These are phyloP conservation scores for Turritopsis rubra DNA, from an alignment of 30 jellyfish, hydroid and myxozoan genomes.

Conservation along the genomic window DNA sequence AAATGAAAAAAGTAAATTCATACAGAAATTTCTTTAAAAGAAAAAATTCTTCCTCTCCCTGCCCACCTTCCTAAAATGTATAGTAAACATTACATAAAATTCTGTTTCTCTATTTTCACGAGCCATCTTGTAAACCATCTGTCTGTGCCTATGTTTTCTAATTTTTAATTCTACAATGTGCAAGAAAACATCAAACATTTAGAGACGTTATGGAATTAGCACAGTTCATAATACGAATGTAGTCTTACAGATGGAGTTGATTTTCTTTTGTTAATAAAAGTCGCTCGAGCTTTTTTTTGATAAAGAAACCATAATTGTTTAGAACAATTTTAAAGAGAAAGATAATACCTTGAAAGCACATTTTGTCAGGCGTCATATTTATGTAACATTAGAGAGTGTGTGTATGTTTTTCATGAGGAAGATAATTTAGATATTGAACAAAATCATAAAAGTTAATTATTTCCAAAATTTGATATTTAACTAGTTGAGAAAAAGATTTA, in stretches of 20 bases:
- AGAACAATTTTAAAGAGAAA: neutral
- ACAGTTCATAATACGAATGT: too few species aligned
- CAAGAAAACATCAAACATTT: neutral
- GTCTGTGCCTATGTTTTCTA: neutral
- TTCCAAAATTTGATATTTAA: too few species aligned
- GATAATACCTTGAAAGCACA: neutral
- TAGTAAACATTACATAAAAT: too few species aligned
- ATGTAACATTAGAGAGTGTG: neutral
- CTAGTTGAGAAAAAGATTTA: neutral
- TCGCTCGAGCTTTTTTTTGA: neutral
- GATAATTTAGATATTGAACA: neutral
- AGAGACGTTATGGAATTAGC: neutral
- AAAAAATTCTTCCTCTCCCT: neutral
- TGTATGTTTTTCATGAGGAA: neutral
- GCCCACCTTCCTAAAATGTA: neutral
- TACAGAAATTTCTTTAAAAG: neutral
- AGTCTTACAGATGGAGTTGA: too few species aligned
- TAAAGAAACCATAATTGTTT: too few species aligned
- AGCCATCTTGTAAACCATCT: neutral
- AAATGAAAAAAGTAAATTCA: neutral
- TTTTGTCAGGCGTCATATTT: neutral
- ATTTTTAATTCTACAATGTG: neutral
- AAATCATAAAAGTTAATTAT: neutral
- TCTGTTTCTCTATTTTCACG: neutral
- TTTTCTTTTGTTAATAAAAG: neutral